These are phyloP conservation scores for Rallus limicola DNA, from an alignment of 2,113 vertebrate genomes.

Conservation along the genomic window DNA sequence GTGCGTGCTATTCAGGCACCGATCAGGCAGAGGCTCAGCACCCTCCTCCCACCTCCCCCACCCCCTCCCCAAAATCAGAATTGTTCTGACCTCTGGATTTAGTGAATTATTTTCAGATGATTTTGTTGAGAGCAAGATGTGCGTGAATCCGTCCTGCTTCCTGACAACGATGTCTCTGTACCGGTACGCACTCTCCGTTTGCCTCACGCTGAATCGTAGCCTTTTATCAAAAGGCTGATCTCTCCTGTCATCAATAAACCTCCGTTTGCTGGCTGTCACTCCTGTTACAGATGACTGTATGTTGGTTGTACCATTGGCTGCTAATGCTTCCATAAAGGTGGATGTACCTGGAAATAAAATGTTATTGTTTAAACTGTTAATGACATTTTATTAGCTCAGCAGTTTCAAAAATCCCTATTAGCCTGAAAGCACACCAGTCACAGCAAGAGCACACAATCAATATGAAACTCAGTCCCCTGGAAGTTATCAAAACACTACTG, in stretches of 20 bases:
- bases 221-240: constrained; percentile 92
- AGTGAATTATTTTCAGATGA: constrained; percentile 96
- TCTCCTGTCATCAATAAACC: constrained; percentile 86
- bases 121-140: constrained; percentile 95
- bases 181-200: constrained; percentile 95
- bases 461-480: background rate
- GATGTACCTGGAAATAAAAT: constrained; percentile 78
- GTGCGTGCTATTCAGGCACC: background rate
- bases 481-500: background rate
- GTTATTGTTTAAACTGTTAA: background rate
- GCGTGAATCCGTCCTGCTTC: constrained; percentile 97
- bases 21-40: background rate
- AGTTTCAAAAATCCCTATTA: background rate
- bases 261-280: constrained; percentile 84
- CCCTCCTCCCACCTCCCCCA: background rate
- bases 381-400: background rate
- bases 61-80: background rate
- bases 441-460: background rate
- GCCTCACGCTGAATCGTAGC: constrained; percentile 92
- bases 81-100: constrained; percentile 87
- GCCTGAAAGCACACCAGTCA: background rate
- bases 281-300: constrained; percentile 80
- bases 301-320: constrained; percentile 82
- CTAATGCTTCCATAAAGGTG: constrained; percentile 83
- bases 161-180: constrained; percentile 97